Conservation (phyloP, 2,888 invertebrate species). For the Hyles lineata region DNA sequence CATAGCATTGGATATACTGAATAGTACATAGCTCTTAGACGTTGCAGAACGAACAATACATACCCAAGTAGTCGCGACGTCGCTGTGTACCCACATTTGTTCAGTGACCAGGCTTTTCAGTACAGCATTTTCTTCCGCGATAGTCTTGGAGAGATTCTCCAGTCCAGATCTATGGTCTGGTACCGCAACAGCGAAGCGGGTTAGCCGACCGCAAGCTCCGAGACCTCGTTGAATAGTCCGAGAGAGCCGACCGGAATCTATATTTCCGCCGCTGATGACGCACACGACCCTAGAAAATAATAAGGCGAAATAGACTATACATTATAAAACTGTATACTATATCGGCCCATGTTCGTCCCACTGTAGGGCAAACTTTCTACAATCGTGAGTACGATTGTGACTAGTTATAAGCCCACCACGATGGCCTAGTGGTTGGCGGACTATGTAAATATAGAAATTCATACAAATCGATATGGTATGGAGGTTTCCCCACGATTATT, state of each 20-base stretch:
- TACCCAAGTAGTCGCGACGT: slow-evolving; percentile 75
- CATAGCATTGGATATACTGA: too few relatives aligned
- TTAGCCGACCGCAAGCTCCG: slow-evolving; percentile 89
- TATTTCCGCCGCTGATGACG: slow-evolving; percentile 91
- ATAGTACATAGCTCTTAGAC: not conserved
- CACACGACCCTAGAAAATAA: slow-evolving; percentile 86
- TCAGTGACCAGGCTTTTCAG: slow-evolving; percentile 76
- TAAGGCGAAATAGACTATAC: not conserved
- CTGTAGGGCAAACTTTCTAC: too few relatives aligned
- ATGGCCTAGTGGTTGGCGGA: too few relatives aligned
- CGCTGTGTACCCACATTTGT: slow-evolving; percentile 77
- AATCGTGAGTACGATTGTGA: too few relatives aligned
- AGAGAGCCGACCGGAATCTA: slow-evolving; percentile 91
- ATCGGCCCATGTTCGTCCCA: too few relatives aligned
- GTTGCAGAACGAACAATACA: slow-evolving; percentile 36
- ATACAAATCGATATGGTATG: too few relatives aligned
- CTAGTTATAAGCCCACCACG: too few relatives aligned
- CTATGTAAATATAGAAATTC: too few relatives aligned
- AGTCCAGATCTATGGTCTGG: slow-evolving; percentile 91
- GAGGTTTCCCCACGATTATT: too few relatives aligned
- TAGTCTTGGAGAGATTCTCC: slow-evolving; percentile 83
- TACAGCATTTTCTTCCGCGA: slow-evolving; percentile 68
- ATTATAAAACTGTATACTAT: too few relatives aligned
- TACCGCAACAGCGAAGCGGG: slow-evolving; percentile 88
- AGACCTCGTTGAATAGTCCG: slow-evolving; percentile 91